A percentile compares a stretch with the other conserved stretches of the same genome.
Evolutionary conservation across 2,797 vertebrate genomes (phyloP).

Genomic region (Myotis daubentonii): DNA sequence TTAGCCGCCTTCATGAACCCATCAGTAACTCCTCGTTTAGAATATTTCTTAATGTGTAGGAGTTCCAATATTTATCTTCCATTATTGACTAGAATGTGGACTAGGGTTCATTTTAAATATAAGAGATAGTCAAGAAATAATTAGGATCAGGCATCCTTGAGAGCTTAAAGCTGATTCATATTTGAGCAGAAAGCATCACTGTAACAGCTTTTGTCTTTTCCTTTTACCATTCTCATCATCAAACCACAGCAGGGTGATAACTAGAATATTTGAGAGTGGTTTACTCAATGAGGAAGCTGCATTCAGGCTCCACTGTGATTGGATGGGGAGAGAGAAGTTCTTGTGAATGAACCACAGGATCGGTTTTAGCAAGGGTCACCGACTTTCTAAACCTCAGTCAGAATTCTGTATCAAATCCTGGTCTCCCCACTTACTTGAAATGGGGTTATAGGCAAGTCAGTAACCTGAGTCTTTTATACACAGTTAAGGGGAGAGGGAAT

Average conservation of each 20-base stretch:
- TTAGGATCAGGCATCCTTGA: not conserved
- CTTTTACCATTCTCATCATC: not conserved
- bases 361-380: not conserved
- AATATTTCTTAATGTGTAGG: not conserved
- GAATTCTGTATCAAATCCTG: not conserved
- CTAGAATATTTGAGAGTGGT: not conserved
- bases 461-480: not conserved
- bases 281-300: not conserved
- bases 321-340: accelerated
- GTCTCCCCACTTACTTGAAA: not conserved
- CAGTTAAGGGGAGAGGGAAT: not conserved
- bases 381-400: not conserved
- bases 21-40: not conserved
- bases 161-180: not conserved
- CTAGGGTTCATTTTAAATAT: conserved; percentile 33
- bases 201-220: not conserved
- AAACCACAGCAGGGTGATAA: not conserved
- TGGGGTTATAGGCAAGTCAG: not conserved
- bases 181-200: not conserved
- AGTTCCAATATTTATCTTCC: not conserved
- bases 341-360: not conserved
- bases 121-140: not conserved
- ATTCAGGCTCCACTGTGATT: not conserved
- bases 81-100: not conserved
- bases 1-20: not conserved